Percentiles rank a stretch among this genome's conserved stretches.
These are phyloP conservation scores for Erythrolamprus reginae DNA, from an alignment of 2,113 vertebrate genomes.

Conservation along the genomic window DNA sequence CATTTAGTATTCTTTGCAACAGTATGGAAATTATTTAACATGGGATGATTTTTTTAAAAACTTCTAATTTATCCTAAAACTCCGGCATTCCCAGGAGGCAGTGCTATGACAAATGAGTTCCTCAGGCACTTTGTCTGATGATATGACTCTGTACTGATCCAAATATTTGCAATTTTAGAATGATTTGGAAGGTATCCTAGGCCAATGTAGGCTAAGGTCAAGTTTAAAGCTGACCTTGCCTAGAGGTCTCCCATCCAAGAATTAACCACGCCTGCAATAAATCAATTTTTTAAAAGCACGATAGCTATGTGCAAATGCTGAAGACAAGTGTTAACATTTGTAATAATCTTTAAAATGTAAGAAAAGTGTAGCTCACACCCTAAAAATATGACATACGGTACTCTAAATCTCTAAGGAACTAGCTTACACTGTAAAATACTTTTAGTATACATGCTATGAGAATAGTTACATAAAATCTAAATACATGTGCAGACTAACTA, in stretches of 20 bases:
- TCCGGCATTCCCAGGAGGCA: background rate
- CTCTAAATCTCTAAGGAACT: background rate
- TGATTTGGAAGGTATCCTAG: background rate
- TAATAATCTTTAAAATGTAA: background rate
- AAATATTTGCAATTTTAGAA: background rate
- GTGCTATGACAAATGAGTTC: background rate
- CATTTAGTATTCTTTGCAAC: background rate
- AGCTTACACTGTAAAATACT: background rate
- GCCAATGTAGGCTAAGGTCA: background rate
- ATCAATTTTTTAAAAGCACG: background rate
- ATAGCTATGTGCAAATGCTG: background rate
- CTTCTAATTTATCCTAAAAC: background rate
- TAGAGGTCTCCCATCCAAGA: background rate
- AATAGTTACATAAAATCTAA: background rate
- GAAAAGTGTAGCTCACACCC: background rate
- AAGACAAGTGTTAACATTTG: background rate
- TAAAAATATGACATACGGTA: background rate
- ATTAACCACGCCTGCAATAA: background rate
- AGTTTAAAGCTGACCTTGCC: background rate
- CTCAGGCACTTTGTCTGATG: background rate
- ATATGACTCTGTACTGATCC: background rate
- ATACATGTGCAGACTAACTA: background rate
- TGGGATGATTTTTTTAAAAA: background rate
- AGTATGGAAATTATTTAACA: background rate
- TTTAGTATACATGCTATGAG: background rate